These are phyloP conservation scores for Blennius ocellaris DNA, from an alignment of 2,113 vertebrate species.

Conservation along the genomic window DNA sequence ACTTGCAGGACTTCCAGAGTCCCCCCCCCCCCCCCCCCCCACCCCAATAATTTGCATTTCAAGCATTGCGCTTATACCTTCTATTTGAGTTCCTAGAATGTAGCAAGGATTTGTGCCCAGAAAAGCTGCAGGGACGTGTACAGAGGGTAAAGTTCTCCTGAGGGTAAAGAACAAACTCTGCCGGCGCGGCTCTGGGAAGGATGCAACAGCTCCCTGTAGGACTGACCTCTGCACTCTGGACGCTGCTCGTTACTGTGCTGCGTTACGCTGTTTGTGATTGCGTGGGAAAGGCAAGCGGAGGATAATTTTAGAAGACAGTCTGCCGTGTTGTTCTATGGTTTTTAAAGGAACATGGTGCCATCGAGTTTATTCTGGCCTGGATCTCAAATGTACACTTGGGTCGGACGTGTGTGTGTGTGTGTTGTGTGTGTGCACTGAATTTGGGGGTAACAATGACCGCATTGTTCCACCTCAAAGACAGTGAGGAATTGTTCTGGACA, in stretches of 20 bases:
- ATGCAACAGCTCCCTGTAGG: slow-evolving; percentile 27
- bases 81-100: too few relatives aligned
- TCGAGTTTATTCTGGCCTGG: not conserved
- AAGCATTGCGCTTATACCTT: too few relatives aligned
- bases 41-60: too few relatives aligned
- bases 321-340: not conserved
- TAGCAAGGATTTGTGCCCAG: too few relatives aligned
- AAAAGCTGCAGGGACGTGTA: not conserved
- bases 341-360: not conserved
- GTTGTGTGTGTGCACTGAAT: too few relatives aligned
- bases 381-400: too few relatives aligned
- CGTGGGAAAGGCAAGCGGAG: slow-evolving; percentile 9
- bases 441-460: slow-evolving; percentile 26
- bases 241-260: not conserved
- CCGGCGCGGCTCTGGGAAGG: slow-evolving; percentile 14
- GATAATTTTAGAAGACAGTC: slow-evolving; percentile 48
- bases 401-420: too few relatives aligned
- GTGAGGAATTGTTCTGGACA: slow-evolving; percentile 22
- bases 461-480: slow-evolving; percentile 60
- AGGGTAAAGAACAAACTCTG: too few relatives aligned
- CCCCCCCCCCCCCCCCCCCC: too few relatives aligned
- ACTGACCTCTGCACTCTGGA: slow-evolving; percentile 4
- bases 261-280: slow-evolving; percentile 18
- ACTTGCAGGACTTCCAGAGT: too few relatives aligned
- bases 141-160: not conserved